These are phyloP conservation scores for Pantala flavescens DNA, from an alignment of 1,140 invertebrate genomes.

Conservation along the genomic window DNA sequence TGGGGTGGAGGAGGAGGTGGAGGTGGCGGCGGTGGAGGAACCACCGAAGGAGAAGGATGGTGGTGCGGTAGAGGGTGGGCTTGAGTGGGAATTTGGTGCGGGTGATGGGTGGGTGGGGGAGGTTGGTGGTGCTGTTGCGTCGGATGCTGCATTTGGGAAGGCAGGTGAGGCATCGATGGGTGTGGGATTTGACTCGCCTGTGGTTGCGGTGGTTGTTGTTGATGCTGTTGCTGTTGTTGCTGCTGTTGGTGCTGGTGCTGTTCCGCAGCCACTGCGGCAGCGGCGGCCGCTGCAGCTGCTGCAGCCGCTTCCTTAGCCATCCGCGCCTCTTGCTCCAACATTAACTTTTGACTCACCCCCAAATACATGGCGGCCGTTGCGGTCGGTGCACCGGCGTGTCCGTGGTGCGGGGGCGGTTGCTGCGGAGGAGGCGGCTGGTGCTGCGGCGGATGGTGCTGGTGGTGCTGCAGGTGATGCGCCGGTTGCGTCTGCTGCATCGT, in stretches of 20 bases:
- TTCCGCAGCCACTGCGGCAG: constrained; percentile 41
- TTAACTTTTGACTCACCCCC: constrained; percentile 56
- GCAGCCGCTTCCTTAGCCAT: constrained; percentile 52
- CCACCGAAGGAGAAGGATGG: constrained; percentile 18
- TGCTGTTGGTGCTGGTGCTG: constrained; percentile 45
- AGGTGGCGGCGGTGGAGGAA: constrained; percentile 35
- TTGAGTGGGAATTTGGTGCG: constrained; percentile 36
- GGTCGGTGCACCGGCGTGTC: constrained; percentile 33
- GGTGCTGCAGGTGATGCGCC: constrained; percentile 25
- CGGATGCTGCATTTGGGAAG: constrained; percentile 40
- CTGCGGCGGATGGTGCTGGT: constrained; percentile 37
- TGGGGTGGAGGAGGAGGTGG: constrained; percentile 17
- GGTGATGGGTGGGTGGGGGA: constrained; percentile 31
- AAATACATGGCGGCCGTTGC: constrained; percentile 65
- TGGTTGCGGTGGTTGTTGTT: constrained; percentile 33
- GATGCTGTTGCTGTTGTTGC: constrained; percentile 39
- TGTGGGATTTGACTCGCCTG: constrained; percentile 33
- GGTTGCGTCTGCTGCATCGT: constrained; percentile 23
- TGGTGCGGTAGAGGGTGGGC: constrained; percentile 32
- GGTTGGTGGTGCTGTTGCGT: constrained; percentile 35
- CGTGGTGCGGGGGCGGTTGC: constrained; percentile 35
- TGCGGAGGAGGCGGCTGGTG: constrained; percentile 31
- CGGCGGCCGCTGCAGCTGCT: constrained; percentile 37
- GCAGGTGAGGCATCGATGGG: constrained; percentile 36
- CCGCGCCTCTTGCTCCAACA: constrained; percentile 62